Percentiles rank a stretch among this genome's conserved stretches.
These are phyloP conservation scores for Aramus guarauna DNA, from an alignment of 2,113 vertebrate species.

Conservation along the genomic window DNA sequence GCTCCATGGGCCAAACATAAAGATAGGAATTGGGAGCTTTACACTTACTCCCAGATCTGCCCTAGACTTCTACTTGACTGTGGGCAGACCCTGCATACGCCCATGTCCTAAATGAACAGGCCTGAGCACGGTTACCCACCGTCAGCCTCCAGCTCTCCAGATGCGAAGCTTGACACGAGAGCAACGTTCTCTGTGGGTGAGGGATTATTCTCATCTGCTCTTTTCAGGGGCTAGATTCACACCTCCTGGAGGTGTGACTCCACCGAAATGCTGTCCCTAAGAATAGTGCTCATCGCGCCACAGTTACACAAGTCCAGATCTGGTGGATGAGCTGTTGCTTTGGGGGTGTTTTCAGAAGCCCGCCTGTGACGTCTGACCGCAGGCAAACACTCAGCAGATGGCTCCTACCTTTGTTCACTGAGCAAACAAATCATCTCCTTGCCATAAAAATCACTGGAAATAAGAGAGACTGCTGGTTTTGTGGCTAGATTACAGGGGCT, in stretches of 20 bases:
- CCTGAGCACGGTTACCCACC: not conserved
- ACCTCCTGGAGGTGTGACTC: slow-evolving; percentile 45
- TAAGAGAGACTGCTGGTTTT: not conserved
- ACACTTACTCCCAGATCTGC: not conserved
- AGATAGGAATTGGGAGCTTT: not conserved
- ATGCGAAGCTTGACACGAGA: not conserved
- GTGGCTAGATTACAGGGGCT: not conserved
- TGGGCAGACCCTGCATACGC: rapidly evolving
- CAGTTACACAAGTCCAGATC: slow-evolving; percentile 52
- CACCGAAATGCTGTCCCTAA: slow-evolving; percentile 47
- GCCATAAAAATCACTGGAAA: not conserved
- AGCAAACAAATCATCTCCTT: not conserved
- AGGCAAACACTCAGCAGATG: slow-evolving; percentile 38
- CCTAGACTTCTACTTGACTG: rapidly evolving
- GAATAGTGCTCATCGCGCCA: slow-evolving; percentile 29
- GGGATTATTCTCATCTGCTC: slow-evolving; percentile 60
- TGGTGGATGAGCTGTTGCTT: slow-evolving; percentile 29
- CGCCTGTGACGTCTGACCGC: not conserved
- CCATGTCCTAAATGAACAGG: not conserved
- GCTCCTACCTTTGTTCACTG: slow-evolving; percentile 21
- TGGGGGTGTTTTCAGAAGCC: slow-evolving; percentile 51
- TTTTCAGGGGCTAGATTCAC: slow-evolving; percentile 56
- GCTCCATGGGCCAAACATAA: not conserved
- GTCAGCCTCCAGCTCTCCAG: not conserved
- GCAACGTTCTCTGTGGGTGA: not conserved